These are phyloP conservation scores for Scaptomyza flava DNA, from an alignment of 2,888 invertebrate species.

Conservation along the genomic window DNA sequence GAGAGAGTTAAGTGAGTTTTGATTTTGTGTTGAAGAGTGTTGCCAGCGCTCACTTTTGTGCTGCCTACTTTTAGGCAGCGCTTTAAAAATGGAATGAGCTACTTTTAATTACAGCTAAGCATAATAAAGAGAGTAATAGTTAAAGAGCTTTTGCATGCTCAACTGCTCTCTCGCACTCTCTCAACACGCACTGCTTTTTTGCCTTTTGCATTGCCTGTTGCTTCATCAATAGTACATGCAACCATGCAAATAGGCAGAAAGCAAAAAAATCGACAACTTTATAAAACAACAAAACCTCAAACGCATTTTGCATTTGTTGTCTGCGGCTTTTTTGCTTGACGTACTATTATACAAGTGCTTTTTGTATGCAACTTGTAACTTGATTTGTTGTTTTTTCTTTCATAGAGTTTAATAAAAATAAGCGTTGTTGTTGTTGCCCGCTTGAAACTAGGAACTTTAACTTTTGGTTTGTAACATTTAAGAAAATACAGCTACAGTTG, in stretches of 20 bases:
- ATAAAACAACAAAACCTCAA: conserved; percentile 41
- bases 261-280: conserved; percentile 34
- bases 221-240: conserved; percentile 43
- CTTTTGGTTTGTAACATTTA: conserved; percentile 39
- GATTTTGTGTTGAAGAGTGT: not conserved
- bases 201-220: conserved; percentile 43
- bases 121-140: conserved; percentile 3
- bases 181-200: not conserved
- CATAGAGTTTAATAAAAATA: conserved; percentile 38
- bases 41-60: not conserved
- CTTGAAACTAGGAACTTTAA: conserved; percentile 33
- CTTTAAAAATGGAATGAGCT: conserved; percentile 1
- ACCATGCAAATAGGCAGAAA: conserved; percentile 7
- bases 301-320: conserved; percentile 41
- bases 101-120: conserved; percentile 8
- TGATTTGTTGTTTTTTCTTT: conserved; percentile 12
- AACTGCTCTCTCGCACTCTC: not conserved
- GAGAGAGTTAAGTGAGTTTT: conserved; percentile 6
- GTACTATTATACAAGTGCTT: conserved; percentile 55
- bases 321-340: conserved; percentile 43
- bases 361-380: conserved; percentile 25
- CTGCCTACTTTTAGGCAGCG: conserved; percentile 69
- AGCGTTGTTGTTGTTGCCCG: conserved; percentile 30
- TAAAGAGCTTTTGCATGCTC: not conserved
- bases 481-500: conserved; percentile 37